Conservation (phyloP, 2,113 vertebrate species). For the Leucosticte australis region DNA sequence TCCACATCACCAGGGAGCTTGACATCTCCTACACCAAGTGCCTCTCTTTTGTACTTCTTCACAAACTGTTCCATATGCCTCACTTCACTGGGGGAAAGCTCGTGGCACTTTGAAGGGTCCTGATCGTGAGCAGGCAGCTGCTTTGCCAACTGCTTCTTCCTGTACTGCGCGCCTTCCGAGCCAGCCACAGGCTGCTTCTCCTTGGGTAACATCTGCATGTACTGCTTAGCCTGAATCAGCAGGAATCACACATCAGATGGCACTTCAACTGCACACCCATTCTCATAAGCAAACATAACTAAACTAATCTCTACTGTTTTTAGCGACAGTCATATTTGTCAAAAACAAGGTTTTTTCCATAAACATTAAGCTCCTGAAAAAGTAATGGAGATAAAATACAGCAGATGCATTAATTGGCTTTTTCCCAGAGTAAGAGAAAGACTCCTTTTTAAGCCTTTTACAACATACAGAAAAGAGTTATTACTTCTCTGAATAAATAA, state of each 20-base stretch:
- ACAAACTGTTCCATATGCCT: constrained; percentile 95
- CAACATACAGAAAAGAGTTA: background rate
- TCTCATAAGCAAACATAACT: background rate
- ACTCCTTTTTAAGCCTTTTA: background rate
- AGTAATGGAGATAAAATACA: background rate
- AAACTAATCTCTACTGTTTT: constrained; percentile 1
- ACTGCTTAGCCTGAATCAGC: constrained; percentile 84
- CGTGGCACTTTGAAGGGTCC: constrained; percentile 93
- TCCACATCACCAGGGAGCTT: constrained; percentile 85
- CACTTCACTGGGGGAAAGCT: constrained; percentile 89
- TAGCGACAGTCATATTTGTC: background rate
- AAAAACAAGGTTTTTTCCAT: constrained; percentile 2
- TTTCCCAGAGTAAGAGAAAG: background rate
- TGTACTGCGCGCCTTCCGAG: constrained; percentile 91
- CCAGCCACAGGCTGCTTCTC: constrained; percentile 92
- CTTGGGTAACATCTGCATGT: constrained; percentile 94
- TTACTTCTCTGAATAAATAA: background rate
- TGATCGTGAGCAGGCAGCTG: constrained; percentile 98
- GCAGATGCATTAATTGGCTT: background rate
- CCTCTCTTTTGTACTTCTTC: constrained; percentile 94
- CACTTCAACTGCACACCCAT: background rate
- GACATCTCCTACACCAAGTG: constrained; percentile 90
- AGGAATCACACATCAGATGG: constrained; percentile 45
- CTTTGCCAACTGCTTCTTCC: constrained; percentile 94
- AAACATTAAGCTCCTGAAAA: background rate